These are phyloP conservation scores for Macroglossus sobrinus DNA, from an alignment of 2,113 vertebrate species.

Conservation along the genomic window DNA sequence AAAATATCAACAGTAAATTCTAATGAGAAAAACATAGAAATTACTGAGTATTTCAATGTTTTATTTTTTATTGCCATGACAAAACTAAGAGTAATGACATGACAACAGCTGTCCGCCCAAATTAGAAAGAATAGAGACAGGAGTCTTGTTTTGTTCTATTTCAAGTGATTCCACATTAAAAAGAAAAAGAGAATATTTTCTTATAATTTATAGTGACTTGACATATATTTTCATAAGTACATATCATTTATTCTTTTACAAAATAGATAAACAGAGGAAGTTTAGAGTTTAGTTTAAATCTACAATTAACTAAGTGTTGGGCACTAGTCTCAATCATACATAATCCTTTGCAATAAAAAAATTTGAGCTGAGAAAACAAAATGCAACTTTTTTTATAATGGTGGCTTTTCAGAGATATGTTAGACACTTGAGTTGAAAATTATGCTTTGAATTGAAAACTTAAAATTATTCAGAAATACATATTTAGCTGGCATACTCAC, in stretches of 20 bases:
- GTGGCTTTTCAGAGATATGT: neutral
- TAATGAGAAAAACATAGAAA: neutral
- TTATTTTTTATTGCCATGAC: neutral
- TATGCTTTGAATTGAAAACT: neutral
- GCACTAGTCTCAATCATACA: neutral
- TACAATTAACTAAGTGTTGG: neutral
- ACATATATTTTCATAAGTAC: neutral
- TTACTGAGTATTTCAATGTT: neutral
- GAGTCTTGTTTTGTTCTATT: neutral
- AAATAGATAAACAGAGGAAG: neutral
- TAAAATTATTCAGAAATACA: conserved; percentile 28
- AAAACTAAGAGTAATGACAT: neutral
- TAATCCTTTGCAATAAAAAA: neutral
- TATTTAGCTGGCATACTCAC: conserved; percentile 6
- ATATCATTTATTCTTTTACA: neutral
- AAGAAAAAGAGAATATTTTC: neutral
- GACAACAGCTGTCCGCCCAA: neutral
- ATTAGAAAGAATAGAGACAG: neutral
- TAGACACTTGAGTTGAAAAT: neutral
- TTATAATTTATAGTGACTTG: neutral
- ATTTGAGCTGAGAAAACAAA: neutral
- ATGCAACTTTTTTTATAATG: neutral
- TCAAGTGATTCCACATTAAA: neutral
- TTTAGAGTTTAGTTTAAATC: neutral
- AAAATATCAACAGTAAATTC: neutral